Base-by-base conservation (phyloP, 2,797 vertebrate species). In the Limosa lapponica region DNA sequence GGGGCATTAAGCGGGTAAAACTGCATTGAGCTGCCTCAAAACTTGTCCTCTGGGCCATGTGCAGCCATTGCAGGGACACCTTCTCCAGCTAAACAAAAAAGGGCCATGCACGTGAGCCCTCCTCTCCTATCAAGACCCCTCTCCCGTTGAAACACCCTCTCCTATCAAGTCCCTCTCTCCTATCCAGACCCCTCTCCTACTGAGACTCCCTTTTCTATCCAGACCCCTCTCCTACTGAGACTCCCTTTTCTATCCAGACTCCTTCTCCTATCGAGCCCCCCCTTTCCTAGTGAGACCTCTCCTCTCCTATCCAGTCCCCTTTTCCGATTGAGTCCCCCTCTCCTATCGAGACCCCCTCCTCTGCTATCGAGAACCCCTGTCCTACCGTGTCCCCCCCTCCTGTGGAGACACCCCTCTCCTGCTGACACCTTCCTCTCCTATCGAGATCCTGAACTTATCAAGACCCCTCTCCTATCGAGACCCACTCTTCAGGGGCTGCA, bases 21-120 rank as follows among this genome's bases (percentile, higher is more conserved):
- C 37, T 15, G 27, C 61, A 16, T 0, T 2, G 1, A 28, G 32
- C 46, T 57, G 55, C 37, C 73, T 46, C 75, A 72, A 19, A 75
- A 34, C 6, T 64, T 2, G 0, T 13, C 62, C 19, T 69, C 1
- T 7, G 36, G 36, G 46, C 12, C 52, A 24, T 4, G 7, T 11
- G 39, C 51, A 18, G 70, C 7, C 16, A 2, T 17, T 48, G 28
- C n/a, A 37, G 0, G 0, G 6, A 13, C 0, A 0, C 6, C 32
- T n/a, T 30, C 24, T 32, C 49, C 58, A 64, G 11, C 6, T 11
- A 3, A 64, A 39, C 18, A 3, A 6, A n/a, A n/a, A 71, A 36
- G 27, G 32, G 24, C 19, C 2, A 0, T 22, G 32, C 32, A 11
- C 11, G 34, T 4, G 25, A 49, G n/a, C 20, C 16, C 12, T 27